These are phyloP conservation scores for Mya arenaria DNA, from an alignment of 1,140 invertebrate species.

Conservation along the genomic window DNA sequence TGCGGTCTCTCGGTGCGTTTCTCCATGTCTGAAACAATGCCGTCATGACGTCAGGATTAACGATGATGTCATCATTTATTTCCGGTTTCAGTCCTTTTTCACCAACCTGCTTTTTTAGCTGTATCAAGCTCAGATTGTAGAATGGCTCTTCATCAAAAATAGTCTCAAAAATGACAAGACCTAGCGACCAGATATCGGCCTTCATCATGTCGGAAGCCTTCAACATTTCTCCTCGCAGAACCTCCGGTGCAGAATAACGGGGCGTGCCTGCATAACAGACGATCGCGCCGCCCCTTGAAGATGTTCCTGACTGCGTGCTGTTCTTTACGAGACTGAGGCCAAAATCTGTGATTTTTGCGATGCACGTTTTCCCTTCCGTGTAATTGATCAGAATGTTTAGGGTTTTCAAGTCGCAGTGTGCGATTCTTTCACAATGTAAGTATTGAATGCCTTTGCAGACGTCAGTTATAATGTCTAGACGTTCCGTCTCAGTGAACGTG, in stretches of 20 bases:
- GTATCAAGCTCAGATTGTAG: conserved; percentile 39
- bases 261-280: conserved; percentile 57
- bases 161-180: conserved; percentile 54
- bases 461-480: not conserved
- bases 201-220: conserved; percentile 48
- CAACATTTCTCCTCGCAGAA: conserved; percentile 58
- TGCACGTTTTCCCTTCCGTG: not conserved
- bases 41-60: conserved; percentile 35
- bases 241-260: conserved; percentile 63
- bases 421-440: not conserved
- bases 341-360: conserved; percentile 65
- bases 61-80: conserved; percentile 11
- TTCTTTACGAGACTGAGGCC: conserved; percentile 64
- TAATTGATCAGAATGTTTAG: not conserved
- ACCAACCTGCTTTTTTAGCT: conserved; percentile 55
- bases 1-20: too few species aligned
- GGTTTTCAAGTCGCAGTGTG: not conserved
- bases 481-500: not conserved
- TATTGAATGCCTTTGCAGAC: not conserved
- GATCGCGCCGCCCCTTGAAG: not conserved
- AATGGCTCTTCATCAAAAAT: conserved; percentile 61
- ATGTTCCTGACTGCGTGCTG: conserved; percentile 36
- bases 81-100: conserved; percentile 21
- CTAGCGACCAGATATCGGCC: conserved; percentile 57
- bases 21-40: too few species aligned